These are phyloP conservation scores for Piliocolobus tephrosceles DNA, from an alignment of 2,113 vertebrate species.

Conservation along the genomic window DNA sequence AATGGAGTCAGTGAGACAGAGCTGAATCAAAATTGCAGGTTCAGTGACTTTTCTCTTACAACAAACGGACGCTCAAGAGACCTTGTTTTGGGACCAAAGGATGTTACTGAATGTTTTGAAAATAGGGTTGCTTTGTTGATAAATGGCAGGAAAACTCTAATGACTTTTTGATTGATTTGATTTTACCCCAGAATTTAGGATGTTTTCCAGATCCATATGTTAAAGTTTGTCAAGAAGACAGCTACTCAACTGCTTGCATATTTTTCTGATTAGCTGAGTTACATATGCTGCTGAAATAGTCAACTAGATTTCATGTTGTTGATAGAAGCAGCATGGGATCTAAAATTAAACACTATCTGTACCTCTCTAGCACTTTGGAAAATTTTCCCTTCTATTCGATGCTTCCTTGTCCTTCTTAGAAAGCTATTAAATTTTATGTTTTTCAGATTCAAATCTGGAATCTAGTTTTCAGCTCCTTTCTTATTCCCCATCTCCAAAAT, in stretches of 20 bases:
- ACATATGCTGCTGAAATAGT: conserved; percentile 36
- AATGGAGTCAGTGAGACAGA: neutral
- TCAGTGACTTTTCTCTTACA: neutral
- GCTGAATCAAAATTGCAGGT: neutral
- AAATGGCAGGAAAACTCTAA: conserved; percentile 37
- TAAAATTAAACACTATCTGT: conserved; percentile 35
- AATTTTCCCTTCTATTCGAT: neutral
- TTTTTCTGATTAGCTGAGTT: conserved; percentile 64
- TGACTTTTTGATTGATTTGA: conserved; percentile 58
- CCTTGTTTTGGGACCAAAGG: conserved; percentile 30
- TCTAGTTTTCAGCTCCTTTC: conserved; percentile 24
- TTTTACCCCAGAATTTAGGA: conserved; percentile 53
- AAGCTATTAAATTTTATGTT: conserved; percentile 21
- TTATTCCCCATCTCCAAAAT: neutral
- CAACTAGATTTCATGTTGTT: conserved; percentile 33
- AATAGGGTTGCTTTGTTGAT: conserved; percentile 41
- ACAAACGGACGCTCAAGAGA: neutral
- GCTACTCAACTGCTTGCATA: conserved; percentile 36
- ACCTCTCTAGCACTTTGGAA: conserved; percentile 25
- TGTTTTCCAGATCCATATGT: conserved; percentile 52
- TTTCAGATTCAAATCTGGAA: conserved; percentile 37
- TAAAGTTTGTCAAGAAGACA: conserved; percentile 56
- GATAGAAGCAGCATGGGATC: conserved; percentile 21
- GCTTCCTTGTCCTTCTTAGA: conserved; percentile 31
- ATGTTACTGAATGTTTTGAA: conserved; percentile 23